Evolutionary conservation across 2,888 invertebrate genomes (phyloP).

Genomic region (Apocheima hispidaria): DNA sequence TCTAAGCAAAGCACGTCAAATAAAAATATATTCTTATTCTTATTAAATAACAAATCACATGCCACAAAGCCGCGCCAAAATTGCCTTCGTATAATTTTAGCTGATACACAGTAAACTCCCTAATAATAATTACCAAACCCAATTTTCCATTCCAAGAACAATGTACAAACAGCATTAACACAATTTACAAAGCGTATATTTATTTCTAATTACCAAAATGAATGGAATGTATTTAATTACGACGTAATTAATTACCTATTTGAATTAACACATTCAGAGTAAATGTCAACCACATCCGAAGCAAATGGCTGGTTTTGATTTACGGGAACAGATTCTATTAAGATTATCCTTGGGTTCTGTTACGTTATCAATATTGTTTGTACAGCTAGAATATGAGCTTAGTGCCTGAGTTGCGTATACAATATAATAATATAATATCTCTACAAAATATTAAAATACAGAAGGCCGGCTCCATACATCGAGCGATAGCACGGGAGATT

Average conservation of each 20-base stretch:
- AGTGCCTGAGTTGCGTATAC: too few species aligned
- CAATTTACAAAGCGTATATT: not conserved
- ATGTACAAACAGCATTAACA: conserved; percentile 2
- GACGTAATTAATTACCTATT: not conserved
- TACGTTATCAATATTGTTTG: not conserved
- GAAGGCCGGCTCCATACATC: too few species aligned
- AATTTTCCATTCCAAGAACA: conserved; percentile 3
- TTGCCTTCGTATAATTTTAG: not conserved
- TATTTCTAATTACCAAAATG: conserved; percentile 8
- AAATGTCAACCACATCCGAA: not conserved
- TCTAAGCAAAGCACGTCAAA: too few species aligned
- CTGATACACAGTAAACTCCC: not conserved
- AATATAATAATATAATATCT: too few species aligned
- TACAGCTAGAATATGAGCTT: not conserved
- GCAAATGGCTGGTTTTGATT: conserved; percentile 7
- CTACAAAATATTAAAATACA: not conserved
- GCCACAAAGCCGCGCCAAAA: too few species aligned
- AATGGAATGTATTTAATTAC: conserved; percentile 4
- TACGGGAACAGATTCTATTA: conserved; percentile 14
- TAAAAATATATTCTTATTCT: too few species aligned
- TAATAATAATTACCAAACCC: not conserved
- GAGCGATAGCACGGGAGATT: too few species aligned
- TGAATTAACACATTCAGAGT: not conserved
- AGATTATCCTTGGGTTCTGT: conserved; percentile 6
- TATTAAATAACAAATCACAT: too few species aligned